A percentile compares a stretch with the other conserved stretches of the same genome.
Evolutionary conservation across 2,113 vertebrate species (phyloP).

Genomic region (Rhinopomastus cyanomelas): DNA sequence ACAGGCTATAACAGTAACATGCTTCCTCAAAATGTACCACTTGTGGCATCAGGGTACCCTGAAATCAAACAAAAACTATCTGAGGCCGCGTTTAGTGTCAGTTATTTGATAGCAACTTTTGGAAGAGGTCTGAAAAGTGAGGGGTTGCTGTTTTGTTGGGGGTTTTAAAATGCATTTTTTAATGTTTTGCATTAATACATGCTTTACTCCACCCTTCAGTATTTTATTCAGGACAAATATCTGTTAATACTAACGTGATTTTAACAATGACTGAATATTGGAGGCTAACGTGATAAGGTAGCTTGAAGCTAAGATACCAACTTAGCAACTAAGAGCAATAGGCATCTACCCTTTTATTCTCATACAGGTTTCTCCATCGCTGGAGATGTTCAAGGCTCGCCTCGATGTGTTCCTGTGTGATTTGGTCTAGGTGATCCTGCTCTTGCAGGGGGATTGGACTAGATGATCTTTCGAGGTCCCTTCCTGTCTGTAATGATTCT

Average conservation of each 20-base stretch:
- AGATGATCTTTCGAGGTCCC: too few relatives aligned
- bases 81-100: background rate
- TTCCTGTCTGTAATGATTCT: too few relatives aligned
- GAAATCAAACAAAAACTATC: background rate
- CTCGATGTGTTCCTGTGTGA: too few relatives aligned
- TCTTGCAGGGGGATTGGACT: too few relatives aligned
- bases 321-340: background rate
- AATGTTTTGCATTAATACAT: background rate
- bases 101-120: background rate
- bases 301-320: background rate
- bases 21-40: background rate
- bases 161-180: background rate
- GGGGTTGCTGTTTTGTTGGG: background rate
- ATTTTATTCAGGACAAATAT: background rate
- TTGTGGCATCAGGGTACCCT: background rate
- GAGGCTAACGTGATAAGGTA: background rate
- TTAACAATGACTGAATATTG: background rate
- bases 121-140: background rate
- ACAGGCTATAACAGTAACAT: background rate
- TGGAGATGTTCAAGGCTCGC: too few relatives aligned
- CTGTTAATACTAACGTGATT: background rate
- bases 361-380: background rate
- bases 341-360: background rate
- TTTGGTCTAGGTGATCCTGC: too few relatives aligned
- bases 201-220: background rate